phyloP scores from a whole-genome alignment of 2,113 vertebrate genomes.

The Pleuronectes platessa region DNA sequence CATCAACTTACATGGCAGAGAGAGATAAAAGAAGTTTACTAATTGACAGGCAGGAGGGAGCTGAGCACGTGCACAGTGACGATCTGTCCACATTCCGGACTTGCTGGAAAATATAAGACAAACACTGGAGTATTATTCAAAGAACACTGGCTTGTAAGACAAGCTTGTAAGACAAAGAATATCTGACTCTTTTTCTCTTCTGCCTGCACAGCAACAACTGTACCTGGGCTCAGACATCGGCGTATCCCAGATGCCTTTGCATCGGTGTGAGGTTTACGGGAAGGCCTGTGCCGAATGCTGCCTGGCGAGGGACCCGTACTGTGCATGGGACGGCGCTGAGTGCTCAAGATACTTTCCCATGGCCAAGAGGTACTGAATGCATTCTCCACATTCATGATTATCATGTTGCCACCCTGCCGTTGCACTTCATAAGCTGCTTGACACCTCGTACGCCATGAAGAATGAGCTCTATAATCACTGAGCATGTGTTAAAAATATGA shows the following conservation, averaged over 20 bases:
- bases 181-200: conserved; percentile 15
- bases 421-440: conserved; percentile 14
- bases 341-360: conserved; percentile 99
- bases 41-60: too few relatives aligned
- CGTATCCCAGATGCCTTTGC: conserved; percentile 93
- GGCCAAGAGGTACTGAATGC: conserved; percentile 91
- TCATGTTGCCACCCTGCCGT: neutral
- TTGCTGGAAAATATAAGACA: conserved; percentile 8
- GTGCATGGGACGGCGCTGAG: conserved; percentile 95
- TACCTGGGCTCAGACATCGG: conserved; percentile 92
- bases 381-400: conserved; percentile 6
- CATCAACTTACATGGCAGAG: conserved; percentile 39
- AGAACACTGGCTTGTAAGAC: neutral
- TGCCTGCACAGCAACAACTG: conserved; percentile 90
- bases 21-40: conserved; percentile 5
- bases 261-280: conserved; percentile 95
- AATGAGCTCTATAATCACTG: neutral
- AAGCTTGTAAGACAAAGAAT: too few relatives aligned
- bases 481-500: neutral
- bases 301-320: conserved; percentile 96
- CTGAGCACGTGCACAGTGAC: too few relatives aligned
- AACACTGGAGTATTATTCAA: neutral
- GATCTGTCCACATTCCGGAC: conserved; percentile 29
- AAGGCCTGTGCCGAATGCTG: conserved; percentile 98
- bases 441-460: neutral